Conservation (phyloP, 2,797 vertebrate genomes). For the Aeoliscus strigatus region DNA sequence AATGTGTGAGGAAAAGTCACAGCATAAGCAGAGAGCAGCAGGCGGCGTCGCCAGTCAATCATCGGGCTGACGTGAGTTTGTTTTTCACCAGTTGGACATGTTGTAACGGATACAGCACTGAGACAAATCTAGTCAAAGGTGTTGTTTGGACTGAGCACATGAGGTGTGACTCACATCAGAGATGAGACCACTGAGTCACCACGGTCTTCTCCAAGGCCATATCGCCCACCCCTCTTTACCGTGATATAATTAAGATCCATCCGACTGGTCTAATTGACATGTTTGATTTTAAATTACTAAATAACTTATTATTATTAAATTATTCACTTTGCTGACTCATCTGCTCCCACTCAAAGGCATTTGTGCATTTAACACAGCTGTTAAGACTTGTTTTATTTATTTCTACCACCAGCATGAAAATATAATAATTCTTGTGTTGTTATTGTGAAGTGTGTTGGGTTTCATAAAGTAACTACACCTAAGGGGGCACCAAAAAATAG, state of each 20-base stretch:
- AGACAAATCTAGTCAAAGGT: neutral
- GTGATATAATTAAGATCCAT: neutral
- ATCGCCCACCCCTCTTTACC: neutral
- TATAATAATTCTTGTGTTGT: too few relatives aligned
- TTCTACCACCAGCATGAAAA: too few relatives aligned
- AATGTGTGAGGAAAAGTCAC: conserved; percentile 8
- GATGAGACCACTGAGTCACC: too few relatives aligned
- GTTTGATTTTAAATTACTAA: neutral
- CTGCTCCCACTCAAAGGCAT: conserved; percentile 1
- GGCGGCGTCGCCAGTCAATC: conserved; percentile 1
- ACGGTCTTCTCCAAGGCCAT: neutral
- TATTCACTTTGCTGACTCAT: neutral
- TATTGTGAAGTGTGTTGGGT: too few relatives aligned
- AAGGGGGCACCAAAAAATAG: too few relatives aligned
- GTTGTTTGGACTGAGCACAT: too few relatives aligned
- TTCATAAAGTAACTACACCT: too few relatives aligned
- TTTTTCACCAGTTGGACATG: neutral
- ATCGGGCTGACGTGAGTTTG: neutral
- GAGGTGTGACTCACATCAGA: too few relatives aligned
- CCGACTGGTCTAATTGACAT: neutral
- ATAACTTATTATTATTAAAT: neutral
- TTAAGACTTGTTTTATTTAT: too few relatives aligned
- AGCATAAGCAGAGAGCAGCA: neutral
- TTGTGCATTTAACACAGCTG: conserved; percentile 1
- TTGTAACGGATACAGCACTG: neutral